Base-by-base conservation (phyloP, 2,888 invertebrate species). In the Epinotia brunnichana region DNA sequence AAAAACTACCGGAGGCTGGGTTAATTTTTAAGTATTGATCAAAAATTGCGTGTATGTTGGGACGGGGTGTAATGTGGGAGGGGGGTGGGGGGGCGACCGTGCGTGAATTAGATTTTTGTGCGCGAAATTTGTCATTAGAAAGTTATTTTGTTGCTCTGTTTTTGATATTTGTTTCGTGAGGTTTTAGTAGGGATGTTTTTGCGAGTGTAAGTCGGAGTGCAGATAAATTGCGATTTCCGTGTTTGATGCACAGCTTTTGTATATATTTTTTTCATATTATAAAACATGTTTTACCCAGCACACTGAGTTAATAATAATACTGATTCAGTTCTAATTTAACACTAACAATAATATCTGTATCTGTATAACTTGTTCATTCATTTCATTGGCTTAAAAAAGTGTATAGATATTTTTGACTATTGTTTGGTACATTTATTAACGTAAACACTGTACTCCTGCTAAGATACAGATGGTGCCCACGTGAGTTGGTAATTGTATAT, bases 11-110 rank as follows among this genome's bases (percentile, higher is more conserved):
- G 87, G 90, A 89, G 90, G 90, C 85, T 87, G 91, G 90, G 92
- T 93, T 92, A 93, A 93, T 93, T 93, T 93, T 93, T 93, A 93
- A 93, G 92, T 93, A 93, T 92, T 92, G 92, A 93, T 92, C 92
- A 93, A 92, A 92, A 92, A 92, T 92, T 92, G 92, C 91, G 91
- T 92, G 85, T 87, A 84, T 84, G 83, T 80, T 82, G 83, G 79
- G 78, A 78, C 78, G 79, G 75, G 77, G 75, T 76, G 54, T 56
- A 56, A 56, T 66, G 66, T 73, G 76, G 66, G 69, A 59, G 70
- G 70, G 68, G 75, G 69, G 75, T 61, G 71, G 77, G 77, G 76
- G 77, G 77, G 74, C 68, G 74, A 74, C 77, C 83, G 86, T 88
- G 90, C 90, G 90, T 89, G 90, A 89, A 90, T 92, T 91, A 92